These are phyloP conservation scores for Oceanodroma tethys DNA, from an alignment of 2,113 vertebrate genomes.

Conservation along the genomic window DNA sequence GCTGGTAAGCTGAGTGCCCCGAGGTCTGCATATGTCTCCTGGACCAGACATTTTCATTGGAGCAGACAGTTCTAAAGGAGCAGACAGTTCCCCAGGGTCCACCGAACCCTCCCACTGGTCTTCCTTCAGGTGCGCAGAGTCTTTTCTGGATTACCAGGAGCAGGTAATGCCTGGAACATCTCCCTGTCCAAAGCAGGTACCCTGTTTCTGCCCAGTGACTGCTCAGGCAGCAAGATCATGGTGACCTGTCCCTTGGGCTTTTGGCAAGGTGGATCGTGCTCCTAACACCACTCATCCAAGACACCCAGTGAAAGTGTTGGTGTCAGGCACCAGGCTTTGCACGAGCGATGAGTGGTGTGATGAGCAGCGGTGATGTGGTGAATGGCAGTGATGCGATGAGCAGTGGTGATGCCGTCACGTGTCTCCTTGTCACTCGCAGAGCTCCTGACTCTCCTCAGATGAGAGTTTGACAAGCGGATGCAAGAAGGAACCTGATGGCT, in stretches of 20 bases:
- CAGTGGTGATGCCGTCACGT: fast-evolving
- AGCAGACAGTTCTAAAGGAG: not conserved
- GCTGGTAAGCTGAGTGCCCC: not conserved
- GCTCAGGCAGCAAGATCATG: not conserved
- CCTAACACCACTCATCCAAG: not conserved
- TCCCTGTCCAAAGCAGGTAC: not conserved
- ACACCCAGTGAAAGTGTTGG: not conserved
- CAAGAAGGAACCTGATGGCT: not conserved
- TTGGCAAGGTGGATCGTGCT: not conserved
- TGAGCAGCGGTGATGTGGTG: not conserved
- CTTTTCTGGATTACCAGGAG: not conserved
- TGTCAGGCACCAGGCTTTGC: not conserved
- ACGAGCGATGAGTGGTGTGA: fast-evolving
- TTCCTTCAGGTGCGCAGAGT: not conserved
- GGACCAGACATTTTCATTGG: not conserved
- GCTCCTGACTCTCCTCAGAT: not conserved
- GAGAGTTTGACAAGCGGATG: not conserved
- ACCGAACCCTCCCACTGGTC: not conserved
- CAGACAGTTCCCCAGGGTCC: not conserved
- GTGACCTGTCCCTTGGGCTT: not conserved
- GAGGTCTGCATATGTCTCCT: not conserved
- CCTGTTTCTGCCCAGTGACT: not conserved
- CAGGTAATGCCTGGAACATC: not conserved
- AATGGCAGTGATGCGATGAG: fast-evolving
- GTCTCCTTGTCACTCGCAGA: not conserved